Evolutionary conservation across 2,888 invertebrate species (phyloP).

Genomic region (Polylopha cassiicola): DNA sequence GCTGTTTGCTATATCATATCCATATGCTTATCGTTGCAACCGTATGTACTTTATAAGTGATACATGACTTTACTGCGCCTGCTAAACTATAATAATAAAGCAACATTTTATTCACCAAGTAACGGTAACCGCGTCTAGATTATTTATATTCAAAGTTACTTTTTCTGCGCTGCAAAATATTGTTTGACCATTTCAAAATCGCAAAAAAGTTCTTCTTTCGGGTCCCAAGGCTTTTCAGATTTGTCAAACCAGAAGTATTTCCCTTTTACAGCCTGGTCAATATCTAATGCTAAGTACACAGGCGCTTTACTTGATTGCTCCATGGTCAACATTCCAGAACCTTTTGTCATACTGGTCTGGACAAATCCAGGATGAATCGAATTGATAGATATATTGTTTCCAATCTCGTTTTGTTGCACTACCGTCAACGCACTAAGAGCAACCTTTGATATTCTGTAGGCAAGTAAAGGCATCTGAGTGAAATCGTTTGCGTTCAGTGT

Average conservation of each 20-base stretch:
- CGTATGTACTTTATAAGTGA: too few species aligned
- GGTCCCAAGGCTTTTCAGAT: constrained; percentile 31
- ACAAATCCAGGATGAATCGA: constrained; percentile 36
- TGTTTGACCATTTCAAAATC: constrained; percentile 4
- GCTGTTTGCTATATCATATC: too few species aligned
- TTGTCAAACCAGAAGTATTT: constrained; percentile 33
- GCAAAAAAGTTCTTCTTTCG: constrained; percentile 4
- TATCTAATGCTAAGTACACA: constrained; percentile 31
- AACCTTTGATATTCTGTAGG: constrained; percentile 33
- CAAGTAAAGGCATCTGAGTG: constrained; percentile 20
- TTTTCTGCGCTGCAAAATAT: too few species aligned
- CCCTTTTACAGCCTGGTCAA: constrained; percentile 33
- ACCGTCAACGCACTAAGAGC: constrained; percentile 32
- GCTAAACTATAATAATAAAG: too few species aligned
- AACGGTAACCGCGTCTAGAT: too few species aligned
- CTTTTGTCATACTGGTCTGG: constrained; percentile 32
- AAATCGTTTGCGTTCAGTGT: constrained; percentile 31
- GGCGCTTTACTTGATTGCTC: constrained; percentile 29
- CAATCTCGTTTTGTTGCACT: constrained; percentile 30
- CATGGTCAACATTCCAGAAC: constrained; percentile 23
- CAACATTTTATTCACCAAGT: too few species aligned
- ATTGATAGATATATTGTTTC: constrained; percentile 33
- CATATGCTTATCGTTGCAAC: too few species aligned
- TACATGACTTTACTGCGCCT: too few species aligned
- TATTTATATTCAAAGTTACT: too few species aligned